phyloP scores from a whole-genome alignment of 2,113 vertebrate genomes.

The Ptychochromis oligacanthus region DNA sequence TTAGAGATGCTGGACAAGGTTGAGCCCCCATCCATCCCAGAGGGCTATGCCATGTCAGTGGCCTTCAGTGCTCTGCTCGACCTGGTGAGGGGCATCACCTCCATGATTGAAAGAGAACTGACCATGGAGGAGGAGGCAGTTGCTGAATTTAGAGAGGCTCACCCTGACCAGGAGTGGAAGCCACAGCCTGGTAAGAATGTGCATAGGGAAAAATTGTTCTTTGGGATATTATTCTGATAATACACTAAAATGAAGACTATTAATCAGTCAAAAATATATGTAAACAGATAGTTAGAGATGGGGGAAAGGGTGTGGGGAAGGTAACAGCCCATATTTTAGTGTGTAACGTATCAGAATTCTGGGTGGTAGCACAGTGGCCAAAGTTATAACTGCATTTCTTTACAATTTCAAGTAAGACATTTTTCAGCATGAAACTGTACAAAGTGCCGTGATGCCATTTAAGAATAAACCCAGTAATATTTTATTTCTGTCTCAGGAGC shows the following conservation, averaged over 20 bases:
- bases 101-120: slow-evolving; percentile 95
- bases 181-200: slow-evolving; percentile 83
- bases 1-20: slow-evolving; percentile 99
- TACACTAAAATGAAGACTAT: not conserved
- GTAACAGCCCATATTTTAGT: no score
- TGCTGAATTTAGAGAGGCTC: slow-evolving; percentile 69
- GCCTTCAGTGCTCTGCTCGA: slow-evolving; percentile 96
- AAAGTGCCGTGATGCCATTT: not conserved
- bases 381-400: not conserved
- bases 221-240: not conserved
- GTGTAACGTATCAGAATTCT: not conserved
- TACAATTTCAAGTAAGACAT: not conserved
- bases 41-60: slow-evolving; percentile 98
- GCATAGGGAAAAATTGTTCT: not conserved
- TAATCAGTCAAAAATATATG: not conserved
- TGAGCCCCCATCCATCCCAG: slow-evolving; percentile 96
- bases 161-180: slow-evolving; percentile 77
- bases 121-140: slow-evolving; percentile 78
- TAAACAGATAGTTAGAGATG: not conserved
- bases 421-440: not conserved
- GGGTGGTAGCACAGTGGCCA: slow-evolving; percentile 5
- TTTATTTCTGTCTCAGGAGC: slow-evolving; percentile 78
- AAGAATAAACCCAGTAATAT: not conserved
- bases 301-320: not conserved
- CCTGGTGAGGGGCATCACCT: slow-evolving; percentile 95